Base-by-base conservation (phyloP, 2,113 vertebrate species). In the Siniperca knerii region DNA sequence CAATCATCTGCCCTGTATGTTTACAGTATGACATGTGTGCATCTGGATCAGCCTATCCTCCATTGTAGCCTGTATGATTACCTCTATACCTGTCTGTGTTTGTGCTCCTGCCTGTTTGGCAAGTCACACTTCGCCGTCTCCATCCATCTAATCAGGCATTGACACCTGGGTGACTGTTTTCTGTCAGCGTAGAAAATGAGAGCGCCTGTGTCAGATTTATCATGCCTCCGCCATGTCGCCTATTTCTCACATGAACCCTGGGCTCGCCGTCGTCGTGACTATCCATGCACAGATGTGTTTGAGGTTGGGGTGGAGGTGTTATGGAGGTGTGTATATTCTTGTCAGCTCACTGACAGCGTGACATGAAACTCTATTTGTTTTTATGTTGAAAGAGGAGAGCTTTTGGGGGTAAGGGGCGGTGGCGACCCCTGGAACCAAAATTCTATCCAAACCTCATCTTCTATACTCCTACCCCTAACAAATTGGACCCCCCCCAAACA, bases 361-460 rank as follows among this genome's bases (percentile, higher is more conserved):
- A 94, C 92, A 93, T 91, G 89, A 95, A 92, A 95, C 92, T 91
- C 71, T 79, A 93, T 95, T 94, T 94, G 94, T 92, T 94, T 88
- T 79, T 74, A 83, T 64, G 76, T 48, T 66, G 82, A 58, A 79
- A 75, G 42, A 72, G 62, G 61, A 83, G 68, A 61, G 52, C 57
- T 21, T 81, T 80, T 77, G 75, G 87, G 71, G 40, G 67, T 48
- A 20, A 11, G 73, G 37, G 85, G 55, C 0, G 15, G n/a, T 0
- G 25, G 61, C n/a, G 55, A 82, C 75, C 82, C 64, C 78, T 66
- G 74, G 83, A 87, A 74, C 75, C 57, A 67, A 62, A 89, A 91
- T 87, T 84, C 84, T 61, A 91, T 92, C 83, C 85, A 89, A 90
- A 86, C 77, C 90, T 92, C 92, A 89, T 93, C 83, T 89, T 87